Evolutionary conservation across 1,140 invertebrate genomes (phyloP).

Genomic region (Conus betulinus): DNA sequence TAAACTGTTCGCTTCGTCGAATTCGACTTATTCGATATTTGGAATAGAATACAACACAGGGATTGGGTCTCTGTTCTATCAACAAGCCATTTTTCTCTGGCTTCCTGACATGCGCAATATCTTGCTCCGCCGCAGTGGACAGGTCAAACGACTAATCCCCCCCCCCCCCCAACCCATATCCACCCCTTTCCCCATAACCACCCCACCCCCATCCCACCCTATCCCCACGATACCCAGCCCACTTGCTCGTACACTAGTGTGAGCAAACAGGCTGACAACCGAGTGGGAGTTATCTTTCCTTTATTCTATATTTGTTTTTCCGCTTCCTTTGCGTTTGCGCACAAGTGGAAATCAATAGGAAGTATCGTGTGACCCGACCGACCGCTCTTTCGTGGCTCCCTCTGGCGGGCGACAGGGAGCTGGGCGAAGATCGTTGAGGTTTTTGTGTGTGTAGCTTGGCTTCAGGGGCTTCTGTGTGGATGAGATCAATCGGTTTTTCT

Average conservation of each 20-base stretch:
- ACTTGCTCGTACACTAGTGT: not conserved
- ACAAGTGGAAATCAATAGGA: not conserved
- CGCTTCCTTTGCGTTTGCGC: constrained; percentile 10
- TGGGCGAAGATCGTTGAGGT: not conserved
- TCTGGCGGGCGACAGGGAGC: not conserved
- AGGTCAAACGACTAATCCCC: too few species aligned
- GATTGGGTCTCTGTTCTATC: not conserved
- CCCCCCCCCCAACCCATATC: not conserved
- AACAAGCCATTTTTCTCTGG: not conserved
- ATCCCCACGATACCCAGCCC: too few species aligned
- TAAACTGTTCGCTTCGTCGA: not conserved
- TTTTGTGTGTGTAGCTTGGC: not conserved
- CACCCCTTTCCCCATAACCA: not conserved
- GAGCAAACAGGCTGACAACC: not conserved
- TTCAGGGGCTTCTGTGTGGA: not conserved
- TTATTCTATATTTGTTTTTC: constrained; percentile 12
- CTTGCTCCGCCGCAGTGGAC: too few species aligned
- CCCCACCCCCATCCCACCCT: not conserved
- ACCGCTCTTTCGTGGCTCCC: not conserved
- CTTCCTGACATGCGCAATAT: too few species aligned
- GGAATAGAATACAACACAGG: not conserved
- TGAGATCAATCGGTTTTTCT: not conserved
- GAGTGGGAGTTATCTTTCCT: constrained; percentile 16
- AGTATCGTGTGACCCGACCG: not conserved
- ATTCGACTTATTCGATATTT: not conserved